phyloP scores from a whole-genome alignment of 1,140 invertebrate species.

The Caerostris darwini region DNA sequence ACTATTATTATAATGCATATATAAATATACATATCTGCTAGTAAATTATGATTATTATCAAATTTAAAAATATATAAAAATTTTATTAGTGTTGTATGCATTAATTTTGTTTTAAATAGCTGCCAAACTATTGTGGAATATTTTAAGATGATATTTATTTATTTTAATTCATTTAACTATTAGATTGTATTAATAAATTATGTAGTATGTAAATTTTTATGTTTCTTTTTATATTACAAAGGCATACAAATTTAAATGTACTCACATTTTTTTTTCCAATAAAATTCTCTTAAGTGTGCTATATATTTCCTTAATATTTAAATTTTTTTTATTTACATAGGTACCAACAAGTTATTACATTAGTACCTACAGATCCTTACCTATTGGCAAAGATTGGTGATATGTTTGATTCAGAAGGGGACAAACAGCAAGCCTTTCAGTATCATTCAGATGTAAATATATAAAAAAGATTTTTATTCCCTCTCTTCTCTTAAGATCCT shows the following conservation, averaged over 20 bases:
- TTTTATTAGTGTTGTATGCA: no score
- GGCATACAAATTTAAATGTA: background rate
- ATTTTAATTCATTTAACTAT: no score
- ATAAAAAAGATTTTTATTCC: background rate
- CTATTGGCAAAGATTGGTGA: slow-evolving; percentile 92
- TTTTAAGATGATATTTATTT: no score
- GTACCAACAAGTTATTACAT: slow-evolving; percentile 92
- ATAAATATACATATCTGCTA: no score
- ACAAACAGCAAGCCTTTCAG: slow-evolving; percentile 95
- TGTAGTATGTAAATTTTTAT: background rate
- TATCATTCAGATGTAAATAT: slow-evolving; percentile 91
- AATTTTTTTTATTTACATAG: slow-evolving; percentile 80
- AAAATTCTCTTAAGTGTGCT: background rate
- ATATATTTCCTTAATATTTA: background rate
- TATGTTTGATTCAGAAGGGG: slow-evolving; percentile 91
- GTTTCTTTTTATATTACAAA: background rate
- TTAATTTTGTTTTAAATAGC: no score
- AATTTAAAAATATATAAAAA: no score
- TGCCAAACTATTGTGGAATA: no score
- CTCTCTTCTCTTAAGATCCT: background rate
- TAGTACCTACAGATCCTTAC: slow-evolving; percentile 92
- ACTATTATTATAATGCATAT: no score
- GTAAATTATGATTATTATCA: no score
- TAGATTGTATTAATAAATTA: background rate
- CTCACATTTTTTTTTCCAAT: background rate